Evolutionary conservation across 2,113 vertebrate species (phyloP), one percentile per base, ranked within the genome.

Genomic region (Halcyon senegalensis): DNA sequence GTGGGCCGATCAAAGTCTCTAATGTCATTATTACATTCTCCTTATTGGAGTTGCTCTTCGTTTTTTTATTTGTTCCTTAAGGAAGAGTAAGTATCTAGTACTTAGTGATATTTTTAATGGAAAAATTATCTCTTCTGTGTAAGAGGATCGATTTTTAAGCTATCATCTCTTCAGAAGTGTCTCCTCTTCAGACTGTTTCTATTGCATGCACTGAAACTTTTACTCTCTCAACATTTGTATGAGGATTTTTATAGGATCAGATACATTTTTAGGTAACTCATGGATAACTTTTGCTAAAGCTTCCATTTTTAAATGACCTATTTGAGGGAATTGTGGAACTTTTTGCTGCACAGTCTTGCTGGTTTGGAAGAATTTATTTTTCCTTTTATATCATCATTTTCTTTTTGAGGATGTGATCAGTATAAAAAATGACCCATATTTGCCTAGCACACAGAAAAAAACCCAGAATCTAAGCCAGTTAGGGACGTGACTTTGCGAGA

Each of bases 271-370:
- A 94, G 84, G 16, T 84, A 89, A 62, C n/a, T 78, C 68, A 48
- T 18, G n/a, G 87, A 68, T 91, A 70, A 82, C 82, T 92, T 95
- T 84, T 90, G 68, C 50, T 74, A 11, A 46, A 66, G n/a, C 41
- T 91, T 96, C 89, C 80, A 81, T 91, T 84, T 96, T 91, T 83
- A 96, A 90, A 78, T 84, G 89, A 94, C 93, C 87, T 96, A 84
- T 77, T 86, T 97, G 87, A 80, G 68, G n/a, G 60, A 74, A 91
- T 53, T 66, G 84, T 87, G 72, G 89, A 91, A 80, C 48, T 62
- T 94, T 88, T 73, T 91, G 33, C 68, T 62, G 51, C 27, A 69
- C 66, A 50, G 62, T 70, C 39, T 91, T 90, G 81, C 33, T 84
- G 50, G 76, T 76, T 59, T 43, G n/a, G 55, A 59, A 76, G 64